Evolutionary conservation across 2,888 invertebrate genomes (phyloP), one percentile per base, ranked within the genome.

Genomic region (Epinotia nisella): DNA sequence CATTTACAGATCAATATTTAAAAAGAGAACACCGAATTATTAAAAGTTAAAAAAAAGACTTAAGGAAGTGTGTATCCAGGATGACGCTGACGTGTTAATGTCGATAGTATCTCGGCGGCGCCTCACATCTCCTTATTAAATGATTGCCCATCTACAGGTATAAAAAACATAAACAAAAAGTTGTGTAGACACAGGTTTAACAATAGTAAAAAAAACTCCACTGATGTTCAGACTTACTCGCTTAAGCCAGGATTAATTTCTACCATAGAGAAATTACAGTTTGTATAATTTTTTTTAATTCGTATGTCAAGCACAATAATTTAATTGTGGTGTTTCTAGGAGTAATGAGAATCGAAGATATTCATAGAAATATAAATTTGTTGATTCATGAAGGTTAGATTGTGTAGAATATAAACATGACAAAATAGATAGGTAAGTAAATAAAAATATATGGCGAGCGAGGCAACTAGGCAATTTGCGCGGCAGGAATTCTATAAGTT

Each of bases 61-160:
- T 49, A 49, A 49, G 49, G n/a, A 49, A 49, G 49, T 49, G 49
- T 49, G n/a, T 49, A 49, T 49, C n/a, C 13, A 62, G 61, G 60
- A 39, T 83, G 82, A 86, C 80, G 83, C 81, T 80, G 83, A 87
- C 84, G 85, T 84, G 85, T 67, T 86, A 81, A 84, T 83, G 83
- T 76, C 73, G 79, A 81, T 76, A 78, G 76, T 75, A 81, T 81
- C 78, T 68, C 74, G 77, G 78, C 85, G 85, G 82, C 85, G 81
- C 83, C 76, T 77, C 76, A 81, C 82, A 86, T 80, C 78, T 75
- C 72, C 78, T 90, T 88, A 91, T 89, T 87, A 88, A 87, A 89
- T 91, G 92, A 91, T 92, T 90, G 90, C 91, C 88, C 86, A 89
- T 88, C 67, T 24, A 72, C 56, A n/a, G 45, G 29, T 82, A 75